Conservation (phyloP, 64 coral and sea anemone species). For the Acropora tenuis region DNA sequence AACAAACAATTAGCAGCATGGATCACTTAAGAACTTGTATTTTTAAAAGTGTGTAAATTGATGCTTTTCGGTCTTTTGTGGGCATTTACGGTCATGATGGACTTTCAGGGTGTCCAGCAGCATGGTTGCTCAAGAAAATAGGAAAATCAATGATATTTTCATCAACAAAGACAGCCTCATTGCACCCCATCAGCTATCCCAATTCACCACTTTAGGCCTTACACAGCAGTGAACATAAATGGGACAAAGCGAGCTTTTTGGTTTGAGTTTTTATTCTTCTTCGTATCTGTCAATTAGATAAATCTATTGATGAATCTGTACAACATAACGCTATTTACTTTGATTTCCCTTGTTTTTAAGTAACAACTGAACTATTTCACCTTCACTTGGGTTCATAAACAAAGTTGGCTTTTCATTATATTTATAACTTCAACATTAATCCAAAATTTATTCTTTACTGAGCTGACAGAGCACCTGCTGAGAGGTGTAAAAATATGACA, state of each 20-base stretch:
- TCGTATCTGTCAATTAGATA: not conserved
- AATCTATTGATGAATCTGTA: not conserved
- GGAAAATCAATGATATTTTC: not conserved
- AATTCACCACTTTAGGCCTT: slow-evolving; percentile 2
- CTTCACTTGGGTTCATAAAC: no score
- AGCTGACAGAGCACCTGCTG: no score
- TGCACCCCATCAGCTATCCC: slow-evolving; percentile 12
- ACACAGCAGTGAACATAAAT: not conserved
- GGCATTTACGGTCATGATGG: no score
- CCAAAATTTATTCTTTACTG: not conserved
- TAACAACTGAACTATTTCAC: no score
- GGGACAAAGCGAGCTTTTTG: not conserved
- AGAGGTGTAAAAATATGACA: not conserved
- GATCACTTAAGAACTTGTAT: no score
- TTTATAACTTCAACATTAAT: no score
- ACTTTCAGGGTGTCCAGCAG: not conserved
- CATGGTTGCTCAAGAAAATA: not conserved
- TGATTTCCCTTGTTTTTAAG: not conserved
- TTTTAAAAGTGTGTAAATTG: no score
- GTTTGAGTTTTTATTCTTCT: not conserved
- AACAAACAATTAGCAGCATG: no score
- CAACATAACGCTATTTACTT: not conserved
- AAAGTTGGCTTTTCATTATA: no score
- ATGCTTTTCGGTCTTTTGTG: no score
- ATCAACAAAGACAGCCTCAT: not conserved